A percentile compares a stretch with the other conserved stretches of the same genome.
Conservation (phyloP, 2,888 invertebrate genomes). For the Luperina testacea region DNA sequence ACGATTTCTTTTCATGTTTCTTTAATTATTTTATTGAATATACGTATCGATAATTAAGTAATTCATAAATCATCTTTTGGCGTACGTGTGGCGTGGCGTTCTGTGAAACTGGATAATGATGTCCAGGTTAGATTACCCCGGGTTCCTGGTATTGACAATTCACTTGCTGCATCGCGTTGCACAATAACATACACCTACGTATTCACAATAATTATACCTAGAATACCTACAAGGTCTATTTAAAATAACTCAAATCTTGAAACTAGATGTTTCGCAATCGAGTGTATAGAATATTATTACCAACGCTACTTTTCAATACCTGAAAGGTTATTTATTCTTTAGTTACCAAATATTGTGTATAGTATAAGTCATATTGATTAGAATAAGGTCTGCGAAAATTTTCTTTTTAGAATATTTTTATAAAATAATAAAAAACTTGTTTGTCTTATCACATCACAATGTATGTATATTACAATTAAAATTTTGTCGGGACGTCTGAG, state of each 20-base stretch:
- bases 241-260: background rate
- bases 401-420: background rate
- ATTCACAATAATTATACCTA: background rate
- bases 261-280: background rate
- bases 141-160: conserved; percentile 74
- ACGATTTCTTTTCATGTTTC: conserved; percentile 9
- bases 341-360: background rate
- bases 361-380: background rate
- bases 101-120: conserved; percentile 74
- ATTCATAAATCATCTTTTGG: conserved; percentile 14
- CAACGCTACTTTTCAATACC: background rate
- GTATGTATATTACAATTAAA: background rate
- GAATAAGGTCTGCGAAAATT: background rate
- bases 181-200: conserved; percentile 64
- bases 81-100: conserved; percentile 37
- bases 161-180: conserved; percentile 68
- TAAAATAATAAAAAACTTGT: background rate
- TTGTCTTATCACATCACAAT: background rate
- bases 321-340: background rate
- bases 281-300: background rate
- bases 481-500: background rate
- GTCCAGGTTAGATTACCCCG: conserved; percentile 67
- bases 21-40: background rate
- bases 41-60: background rate
- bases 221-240: background rate